A percentile compares a stretch with the other conserved stretches of the same genome.
These are phyloP conservation scores for Nomada goodeniana DNA, from an alignment of 2,888 invertebrate genomes.

Conservation along the genomic window DNA sequence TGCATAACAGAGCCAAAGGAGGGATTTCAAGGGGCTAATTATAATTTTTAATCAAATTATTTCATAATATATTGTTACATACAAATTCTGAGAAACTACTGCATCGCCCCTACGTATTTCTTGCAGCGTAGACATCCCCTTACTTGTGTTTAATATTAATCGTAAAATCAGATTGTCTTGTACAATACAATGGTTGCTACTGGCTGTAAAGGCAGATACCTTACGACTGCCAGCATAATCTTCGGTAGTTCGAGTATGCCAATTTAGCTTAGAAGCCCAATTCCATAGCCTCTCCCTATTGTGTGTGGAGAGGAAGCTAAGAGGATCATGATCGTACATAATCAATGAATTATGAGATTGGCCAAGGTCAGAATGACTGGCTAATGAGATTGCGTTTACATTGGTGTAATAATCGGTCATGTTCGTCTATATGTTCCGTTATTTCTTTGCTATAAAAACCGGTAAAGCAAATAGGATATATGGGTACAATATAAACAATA, in stretches of 20 bases:
- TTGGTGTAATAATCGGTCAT: neutral
- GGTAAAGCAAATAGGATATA: too few relatives aligned
- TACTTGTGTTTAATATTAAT: conserved; percentile 46
- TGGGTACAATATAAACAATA: too few relatives aligned
- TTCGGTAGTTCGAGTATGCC: conserved; percentile 52
- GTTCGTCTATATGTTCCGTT: neutral
- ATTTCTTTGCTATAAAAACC: neutral
- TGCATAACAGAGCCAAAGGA: too few relatives aligned
- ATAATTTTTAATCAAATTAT: too few relatives aligned
- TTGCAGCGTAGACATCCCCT: neutral
- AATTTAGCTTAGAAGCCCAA: conserved; percentile 44
- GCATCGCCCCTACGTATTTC: neutral
- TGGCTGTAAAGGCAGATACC: conserved; percentile 26
- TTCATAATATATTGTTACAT: neutral
- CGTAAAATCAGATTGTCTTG: conserved; percentile 8
- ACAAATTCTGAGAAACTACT: neutral
- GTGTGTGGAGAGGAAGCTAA: conserved; percentile 64
- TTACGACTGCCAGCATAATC: conserved; percentile 44
- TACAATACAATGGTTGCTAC: neutral
- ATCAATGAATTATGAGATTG: conserved; percentile 72
- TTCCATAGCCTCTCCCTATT: conserved; percentile 31
- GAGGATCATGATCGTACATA: conserved; percentile 74
- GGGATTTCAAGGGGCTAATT: too few relatives aligned
- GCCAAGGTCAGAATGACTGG: conserved; percentile 37
- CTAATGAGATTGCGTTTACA: conserved; percentile 32